Percentiles rank a stretch among this genome's conserved stretches.
Conservation (phyloP, 1,140 invertebrate genomes). For the Drosophila varians region DNA sequence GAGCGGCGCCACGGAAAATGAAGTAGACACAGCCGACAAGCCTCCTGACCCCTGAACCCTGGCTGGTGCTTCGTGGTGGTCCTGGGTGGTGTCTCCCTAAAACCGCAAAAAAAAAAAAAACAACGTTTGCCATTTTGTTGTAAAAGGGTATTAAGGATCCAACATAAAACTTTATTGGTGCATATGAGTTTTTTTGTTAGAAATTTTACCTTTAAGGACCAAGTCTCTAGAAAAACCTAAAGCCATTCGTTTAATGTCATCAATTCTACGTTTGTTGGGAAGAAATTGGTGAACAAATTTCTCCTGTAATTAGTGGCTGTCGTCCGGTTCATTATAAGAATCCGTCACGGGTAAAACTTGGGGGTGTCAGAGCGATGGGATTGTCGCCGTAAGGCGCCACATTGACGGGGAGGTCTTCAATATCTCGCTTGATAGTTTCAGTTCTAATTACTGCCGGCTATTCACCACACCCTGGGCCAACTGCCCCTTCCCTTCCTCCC, state of each 20-base stretch:
- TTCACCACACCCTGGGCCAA: slow-evolving; percentile 23
- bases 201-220: too few species aligned
- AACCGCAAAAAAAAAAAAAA: background rate
- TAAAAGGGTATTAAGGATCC: background rate
- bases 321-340: background rate
- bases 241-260: too few species aligned
- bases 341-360: background rate
- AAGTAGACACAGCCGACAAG: background rate
- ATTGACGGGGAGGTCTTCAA: slow-evolving; percentile 41
- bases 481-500: background rate
- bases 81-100: background rate
- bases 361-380: background rate
- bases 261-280: background rate
- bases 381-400: slow-evolving; percentile 40
- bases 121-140: background rate
- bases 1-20: slow-evolving; percentile 2
- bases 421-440: slow-evolving; percentile 27
- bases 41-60: background rate
- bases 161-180: too few species aligned
- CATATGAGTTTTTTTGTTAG: too few species aligned
- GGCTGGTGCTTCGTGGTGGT: background rate
- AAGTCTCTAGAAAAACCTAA: too few species aligned
- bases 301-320: background rate
- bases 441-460: slow-evolving; percentile 48
- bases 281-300: background rate